These are phyloP conservation scores for Heterodera carotae DNA, from an alignment of 1,140 invertebrate species.

Conservation along the genomic window DNA sequence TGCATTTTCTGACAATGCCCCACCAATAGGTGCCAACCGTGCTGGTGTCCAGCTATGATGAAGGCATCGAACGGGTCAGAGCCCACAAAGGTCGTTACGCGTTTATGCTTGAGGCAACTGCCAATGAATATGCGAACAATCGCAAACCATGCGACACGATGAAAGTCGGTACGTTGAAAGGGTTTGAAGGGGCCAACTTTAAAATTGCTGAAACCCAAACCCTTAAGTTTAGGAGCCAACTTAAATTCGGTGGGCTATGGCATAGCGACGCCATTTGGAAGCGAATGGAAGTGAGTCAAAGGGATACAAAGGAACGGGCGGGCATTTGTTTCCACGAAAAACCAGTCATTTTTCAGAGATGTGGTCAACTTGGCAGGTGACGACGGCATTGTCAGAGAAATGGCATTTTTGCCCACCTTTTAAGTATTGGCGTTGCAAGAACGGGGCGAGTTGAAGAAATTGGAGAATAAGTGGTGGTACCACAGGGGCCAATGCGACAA, in stretches of 20 bases:
- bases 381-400: not conserved
- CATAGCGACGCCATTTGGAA: slow-evolving; percentile 64
- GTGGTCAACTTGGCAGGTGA: slow-evolving; percentile 17
- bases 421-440: slow-evolving; percentile 84
- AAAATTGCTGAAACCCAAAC: not conserved
- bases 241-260: slow-evolving; percentile 67
- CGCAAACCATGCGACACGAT: slow-evolving; percentile 90
- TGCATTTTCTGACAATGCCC: too few relatives aligned
- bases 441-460: slow-evolving; percentile 82
- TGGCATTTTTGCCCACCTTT: slow-evolving; percentile 76
- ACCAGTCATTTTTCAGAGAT: slow-evolving; percentile 9
- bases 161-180: slow-evolving; percentile 76
- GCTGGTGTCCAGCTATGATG: slow-evolving; percentile 80
- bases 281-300: slow-evolving; percentile 61
- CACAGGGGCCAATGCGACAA: slow-evolving; percentile 70
- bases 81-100: slow-evolving; percentile 86
- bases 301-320: too few relatives aligned
- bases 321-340: too few relatives aligned
- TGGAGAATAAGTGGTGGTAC: slow-evolving; percentile 92
- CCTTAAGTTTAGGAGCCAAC: slow-evolving; percentile 60
- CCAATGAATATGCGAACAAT: slow-evolving; percentile 88
- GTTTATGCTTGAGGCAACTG: slow-evolving; percentile 88
- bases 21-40: slow-evolving; percentile 55
- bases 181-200: not conserved
- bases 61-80: slow-evolving; percentile 80